A percentile compares a stretch with the other conserved stretches of the same genome.
Evolutionary conservation across 2,797 vertebrate genomes (phyloP).

Genomic region (Babyrousa celebensis): DNA sequence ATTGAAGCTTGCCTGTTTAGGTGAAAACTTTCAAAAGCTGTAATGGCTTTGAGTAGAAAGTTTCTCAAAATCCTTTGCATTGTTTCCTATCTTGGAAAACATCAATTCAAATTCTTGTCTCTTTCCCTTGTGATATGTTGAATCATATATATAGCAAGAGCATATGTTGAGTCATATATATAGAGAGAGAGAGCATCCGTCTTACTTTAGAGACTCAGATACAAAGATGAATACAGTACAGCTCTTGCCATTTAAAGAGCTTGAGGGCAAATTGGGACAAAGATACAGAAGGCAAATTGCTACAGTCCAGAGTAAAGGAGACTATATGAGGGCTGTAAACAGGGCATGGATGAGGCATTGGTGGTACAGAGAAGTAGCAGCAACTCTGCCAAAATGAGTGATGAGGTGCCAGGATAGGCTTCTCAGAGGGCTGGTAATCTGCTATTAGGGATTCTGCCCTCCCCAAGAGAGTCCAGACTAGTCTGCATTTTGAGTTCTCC

Average conservation of each 20-base stretch:
- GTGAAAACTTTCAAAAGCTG: conserved; percentile 5
- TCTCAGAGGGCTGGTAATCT: not conserved
- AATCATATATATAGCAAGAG: not conserved
- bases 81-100: conserved; percentile 50
- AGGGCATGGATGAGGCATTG: not conserved
- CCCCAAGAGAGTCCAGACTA: not conserved
- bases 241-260: not conserved
- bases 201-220: not conserved
- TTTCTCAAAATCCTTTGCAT: conserved; percentile 22
- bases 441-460: not conserved
- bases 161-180: no score
- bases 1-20: conserved; percentile 36
- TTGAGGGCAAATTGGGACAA: conserved; percentile 25
- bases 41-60: conserved; percentile 51
- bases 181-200: not conserved
- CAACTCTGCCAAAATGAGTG: not conserved
- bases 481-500: conserved; percentile 8
- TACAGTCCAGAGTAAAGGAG: not conserved
- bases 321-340: not conserved
- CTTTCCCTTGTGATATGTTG: not conserved
- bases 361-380: not conserved
- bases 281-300: not conserved
- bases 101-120: conserved; percentile 22
- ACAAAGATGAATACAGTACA: not conserved
- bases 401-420: not conserved